phyloP scores from a whole-genome alignment of 2,888 invertebrate genomes.

The Oasisia sp. region DNA sequence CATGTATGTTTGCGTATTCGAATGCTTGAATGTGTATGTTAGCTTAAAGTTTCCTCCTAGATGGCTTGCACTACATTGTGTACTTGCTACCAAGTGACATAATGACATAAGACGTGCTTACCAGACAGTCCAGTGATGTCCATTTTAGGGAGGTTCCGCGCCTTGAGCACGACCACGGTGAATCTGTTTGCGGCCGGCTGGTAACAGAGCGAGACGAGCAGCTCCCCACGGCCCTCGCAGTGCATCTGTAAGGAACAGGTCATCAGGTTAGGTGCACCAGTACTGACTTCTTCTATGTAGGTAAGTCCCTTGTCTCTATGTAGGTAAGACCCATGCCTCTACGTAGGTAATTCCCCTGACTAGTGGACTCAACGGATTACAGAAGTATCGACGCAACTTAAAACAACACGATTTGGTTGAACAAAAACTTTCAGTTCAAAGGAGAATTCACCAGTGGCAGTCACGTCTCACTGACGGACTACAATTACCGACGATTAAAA shows the following conservation, averaged over 20 bases:
- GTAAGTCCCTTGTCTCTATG: no score
- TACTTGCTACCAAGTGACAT: not conserved
- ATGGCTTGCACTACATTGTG: no score
- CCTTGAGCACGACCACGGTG: conserved; percentile 95
- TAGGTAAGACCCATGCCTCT: no score
- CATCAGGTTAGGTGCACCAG: not conserved
- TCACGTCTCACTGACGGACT: no score
- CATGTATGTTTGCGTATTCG: conserved; percentile 31
- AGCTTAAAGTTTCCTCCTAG: not conserved
- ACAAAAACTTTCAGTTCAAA: no score
- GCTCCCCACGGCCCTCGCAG: conserved; percentile 90
- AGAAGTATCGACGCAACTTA: no score
- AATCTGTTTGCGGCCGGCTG: conserved; percentile 95
- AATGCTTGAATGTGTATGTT: conserved; percentile 24
- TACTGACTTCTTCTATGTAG: not conserved
- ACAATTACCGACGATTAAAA: no score
- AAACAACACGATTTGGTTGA: no score
- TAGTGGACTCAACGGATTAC: no score
- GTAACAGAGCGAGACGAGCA: conserved; percentile 95
- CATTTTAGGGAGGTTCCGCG: conserved; percentile 96
- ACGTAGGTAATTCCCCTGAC: no score
- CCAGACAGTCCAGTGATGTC: conserved; percentile 92
- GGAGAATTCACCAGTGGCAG: no score
- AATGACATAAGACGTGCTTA: conserved; percentile 82
- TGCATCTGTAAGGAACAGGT: conserved; percentile 75